Evolutionary conservation across 2,888 invertebrate genomes (phyloP).

Genomic region (Neelides folsomi): DNA sequence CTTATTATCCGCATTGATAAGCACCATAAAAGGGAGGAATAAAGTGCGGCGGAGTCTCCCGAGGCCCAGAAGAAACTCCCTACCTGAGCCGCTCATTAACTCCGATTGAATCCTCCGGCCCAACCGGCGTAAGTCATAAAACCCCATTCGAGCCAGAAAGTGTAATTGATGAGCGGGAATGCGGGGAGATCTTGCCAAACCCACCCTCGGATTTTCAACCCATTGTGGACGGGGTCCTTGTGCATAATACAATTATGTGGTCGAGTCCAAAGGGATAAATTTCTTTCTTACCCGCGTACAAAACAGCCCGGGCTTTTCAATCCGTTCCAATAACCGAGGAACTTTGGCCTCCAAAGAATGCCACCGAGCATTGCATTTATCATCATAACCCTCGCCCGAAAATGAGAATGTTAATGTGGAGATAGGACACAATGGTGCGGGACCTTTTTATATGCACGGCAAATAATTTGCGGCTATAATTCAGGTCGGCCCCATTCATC

Average conservation of each 20-base stretch:
- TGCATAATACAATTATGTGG: conserved; percentile 31
- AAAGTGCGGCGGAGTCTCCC: conserved; percentile 9
- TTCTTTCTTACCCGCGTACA: conserved; percentile 26
- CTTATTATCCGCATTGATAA: conserved; percentile 31
- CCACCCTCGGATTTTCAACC: conserved; percentile 9
- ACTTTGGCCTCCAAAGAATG: conserved; percentile 14
- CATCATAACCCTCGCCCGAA: conserved; percentile 28
- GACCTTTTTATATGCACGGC: conserved; percentile 30
- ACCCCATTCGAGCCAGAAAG: conserved; percentile 2
- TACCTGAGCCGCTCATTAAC: conserved; percentile 4
- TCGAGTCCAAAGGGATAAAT: conserved; percentile 30
- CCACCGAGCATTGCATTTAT: conserved; percentile 34
- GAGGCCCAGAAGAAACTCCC: background rate
- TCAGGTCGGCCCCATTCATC: conserved; percentile 18
- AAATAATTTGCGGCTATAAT: conserved; percentile 32
- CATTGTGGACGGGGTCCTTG: conserved; percentile 23
- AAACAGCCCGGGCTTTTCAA: conserved; percentile 25
- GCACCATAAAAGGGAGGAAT: conserved; percentile 26
- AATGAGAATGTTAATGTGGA: conserved; percentile 28
- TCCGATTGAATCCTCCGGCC: conserved; percentile 5
- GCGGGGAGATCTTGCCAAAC: conserved; percentile 5
- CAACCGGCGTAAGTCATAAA: background rate
- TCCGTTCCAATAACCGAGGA: conserved; percentile 32
- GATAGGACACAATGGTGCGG: conserved; percentile 12
- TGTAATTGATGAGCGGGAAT: conserved; percentile 11